Evolutionary conservation across 2,113 vertebrate species (phyloP), one percentile per base, ranked within the genome.

Genomic region (Halichoeres trimaculatus): DNA sequence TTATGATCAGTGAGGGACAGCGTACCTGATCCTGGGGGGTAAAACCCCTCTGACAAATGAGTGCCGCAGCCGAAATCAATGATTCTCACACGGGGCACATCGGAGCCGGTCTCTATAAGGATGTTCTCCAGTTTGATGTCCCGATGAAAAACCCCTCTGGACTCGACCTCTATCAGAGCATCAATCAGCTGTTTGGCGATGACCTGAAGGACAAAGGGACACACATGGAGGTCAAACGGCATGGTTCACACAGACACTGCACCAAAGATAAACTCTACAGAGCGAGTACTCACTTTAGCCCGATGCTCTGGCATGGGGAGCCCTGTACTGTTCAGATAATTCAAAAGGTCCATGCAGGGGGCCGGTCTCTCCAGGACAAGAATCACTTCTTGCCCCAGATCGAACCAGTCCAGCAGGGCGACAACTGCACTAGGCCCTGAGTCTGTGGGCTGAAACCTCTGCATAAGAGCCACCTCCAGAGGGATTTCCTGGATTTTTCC

Each of bases 41-140:
- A 69, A 1, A 3, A 2, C 2, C 5, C 2, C 3, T 16, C 2
- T 2, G 43, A 16, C 17, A 55, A 1, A 24, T 47, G 14, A 35
- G 24, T 24, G n/a, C 50, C 50, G 47, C 55, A 59, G 16, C 55
- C 68, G 26, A 73, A 73, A 40, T 73, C 59, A 11, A 73, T 63
- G 12, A 73, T 34, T 38, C n/a, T 13, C 24, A 55, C 40, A 11
- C 26, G 30, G 24, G 70, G 70, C 2, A 41, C 51, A 48, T 36
- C 17, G n/a, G 30, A n/a, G 30, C 26, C 20, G 1, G 26, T 73
- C n/a, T 55, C 40, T n/a, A 48, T 8, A 0, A 73, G 30, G n/a
- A 64, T 56, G 20, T 73, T 73, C 1, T 63, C 40, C 16, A 10
- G 16, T 40, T 73, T 73, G 10, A 73, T 56, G 59, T 73, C 59